Percentiles rank a stretch among this genome's conserved stretches.
Conservation (phyloP, 2,888 invertebrate genomes). For the Eumerus sabulonum region DNA sequence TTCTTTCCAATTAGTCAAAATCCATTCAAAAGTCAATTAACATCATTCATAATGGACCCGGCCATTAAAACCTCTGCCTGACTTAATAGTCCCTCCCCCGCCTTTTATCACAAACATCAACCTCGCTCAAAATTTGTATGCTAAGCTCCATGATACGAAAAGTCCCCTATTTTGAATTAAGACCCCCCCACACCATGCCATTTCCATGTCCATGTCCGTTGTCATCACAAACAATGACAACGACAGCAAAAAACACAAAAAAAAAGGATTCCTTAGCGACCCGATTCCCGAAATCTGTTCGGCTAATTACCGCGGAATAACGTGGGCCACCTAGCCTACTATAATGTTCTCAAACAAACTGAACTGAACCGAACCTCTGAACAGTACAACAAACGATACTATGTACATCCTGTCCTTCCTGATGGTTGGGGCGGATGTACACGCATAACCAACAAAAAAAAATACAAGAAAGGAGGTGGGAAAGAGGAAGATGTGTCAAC, state of each 20-base stretch:
- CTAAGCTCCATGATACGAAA: conserved; percentile 17
- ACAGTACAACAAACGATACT: not conserved
- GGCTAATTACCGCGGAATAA: conserved; percentile 57
- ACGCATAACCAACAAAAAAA: conserved; percentile 42
- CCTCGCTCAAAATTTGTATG: conserved; percentile 6
- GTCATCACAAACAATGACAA: conserved; percentile 31
- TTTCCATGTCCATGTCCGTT: not conserved
- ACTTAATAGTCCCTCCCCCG: no score
- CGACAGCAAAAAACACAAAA: conserved; percentile 32
- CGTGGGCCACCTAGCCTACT: not conserved
- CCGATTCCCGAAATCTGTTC: conserved; percentile 15
- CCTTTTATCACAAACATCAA: not conserved
- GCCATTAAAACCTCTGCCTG: no score
- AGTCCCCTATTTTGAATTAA: conserved; percentile 17
- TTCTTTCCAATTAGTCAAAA: not conserved
- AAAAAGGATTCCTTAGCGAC: conserved; percentile 38
- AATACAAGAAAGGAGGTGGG: no score
- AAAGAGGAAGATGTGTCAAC: conserved; percentile 56
- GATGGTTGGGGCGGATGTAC: conserved; percentile 33
- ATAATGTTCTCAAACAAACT: no score
- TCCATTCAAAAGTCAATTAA: conserved; percentile 35
- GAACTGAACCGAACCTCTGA: not conserved
- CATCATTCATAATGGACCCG: conserved; percentile 12
- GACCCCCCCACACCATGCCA: conserved; percentile 3
- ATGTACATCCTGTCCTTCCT: conserved; percentile 15